phyloP scores from a whole-genome alignment of 2,888 invertebrate genomes.

The Drosophila mercatorum region DNA sequence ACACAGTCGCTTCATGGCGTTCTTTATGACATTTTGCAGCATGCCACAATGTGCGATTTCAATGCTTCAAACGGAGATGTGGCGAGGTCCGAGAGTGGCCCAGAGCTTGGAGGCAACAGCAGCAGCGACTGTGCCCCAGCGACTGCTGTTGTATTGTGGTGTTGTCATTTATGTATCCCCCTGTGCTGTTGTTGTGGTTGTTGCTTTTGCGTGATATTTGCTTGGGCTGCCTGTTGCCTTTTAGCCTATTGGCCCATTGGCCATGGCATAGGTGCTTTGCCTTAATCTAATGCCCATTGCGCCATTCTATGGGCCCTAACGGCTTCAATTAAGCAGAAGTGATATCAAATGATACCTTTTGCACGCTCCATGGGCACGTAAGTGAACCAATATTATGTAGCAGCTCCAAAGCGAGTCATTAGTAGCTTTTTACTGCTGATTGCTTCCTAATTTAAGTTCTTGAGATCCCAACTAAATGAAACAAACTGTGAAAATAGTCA shows the following conservation, averaged over 20 bases:
- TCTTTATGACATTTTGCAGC: conserved; percentile 67
- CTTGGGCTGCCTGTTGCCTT: conserved; percentile 32
- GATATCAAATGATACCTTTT: conserved; percentile 35
- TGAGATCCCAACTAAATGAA: not conserved
- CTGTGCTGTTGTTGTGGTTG: conserved; percentile 21
- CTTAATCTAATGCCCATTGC: conserved; percentile 65
- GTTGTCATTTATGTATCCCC: conserved; percentile 56
- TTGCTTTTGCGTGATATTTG: conserved; percentile 34
- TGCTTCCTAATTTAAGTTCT: not conserved
- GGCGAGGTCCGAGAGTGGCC: not conserved
- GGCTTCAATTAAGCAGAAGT: conserved; percentile 66
- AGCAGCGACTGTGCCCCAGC: not conserved
- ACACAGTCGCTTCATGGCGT: conserved; percentile 56
- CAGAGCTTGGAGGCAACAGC: not conserved
- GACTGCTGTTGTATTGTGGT: conserved; percentile 25
- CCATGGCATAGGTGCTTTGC: conserved; percentile 65
- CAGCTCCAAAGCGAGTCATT: not conserved
- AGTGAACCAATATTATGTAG: conserved; percentile 27
- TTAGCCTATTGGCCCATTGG: conserved; percentile 25
- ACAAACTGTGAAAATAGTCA: not conserved
- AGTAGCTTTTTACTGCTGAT: too few species aligned
- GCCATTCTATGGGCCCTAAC: conserved; percentile 42
- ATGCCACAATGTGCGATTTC: conserved; percentile 55
- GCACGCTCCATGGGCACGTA: conserved; percentile 22
- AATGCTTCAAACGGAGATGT: conserved; percentile 45